phyloP scores from a whole-genome alignment of 2,797 vertebrate genomes.

The Kryptolebias ocellatus region DNA sequence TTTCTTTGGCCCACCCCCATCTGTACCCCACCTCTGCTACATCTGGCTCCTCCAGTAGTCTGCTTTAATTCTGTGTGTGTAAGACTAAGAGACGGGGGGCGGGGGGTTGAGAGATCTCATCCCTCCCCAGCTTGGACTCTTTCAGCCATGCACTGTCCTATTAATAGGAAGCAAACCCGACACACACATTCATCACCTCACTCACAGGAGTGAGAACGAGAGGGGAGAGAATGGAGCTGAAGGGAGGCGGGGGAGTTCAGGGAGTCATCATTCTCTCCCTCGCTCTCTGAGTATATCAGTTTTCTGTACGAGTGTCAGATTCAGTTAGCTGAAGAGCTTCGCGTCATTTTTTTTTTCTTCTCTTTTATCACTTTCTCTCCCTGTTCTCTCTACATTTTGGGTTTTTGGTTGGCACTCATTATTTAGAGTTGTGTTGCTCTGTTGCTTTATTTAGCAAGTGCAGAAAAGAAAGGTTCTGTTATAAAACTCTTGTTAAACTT shows the following conservation, averaged over 20 bases:
- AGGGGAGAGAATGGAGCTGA: slow-evolving; percentile 11
- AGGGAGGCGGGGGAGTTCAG: slow-evolving; percentile 27
- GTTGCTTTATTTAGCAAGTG: slow-evolving; percentile 1
- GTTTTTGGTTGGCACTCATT: slow-evolving; percentile 12
- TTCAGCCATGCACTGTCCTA: slow-evolving; percentile 65
- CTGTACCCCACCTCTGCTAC: slow-evolving; percentile 42
- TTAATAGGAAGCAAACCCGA: slow-evolving; percentile 75
- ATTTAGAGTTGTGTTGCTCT: slow-evolving; percentile 33
- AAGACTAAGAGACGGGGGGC: slow-evolving; percentile 23
- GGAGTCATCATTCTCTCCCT: slow-evolving; percentile 37
- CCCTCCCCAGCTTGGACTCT: slow-evolving; percentile 62
- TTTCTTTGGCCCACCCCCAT: slow-evolving; percentile 19
- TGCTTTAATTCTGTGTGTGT: slow-evolving; percentile 35
- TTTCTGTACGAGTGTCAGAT: slow-evolving; percentile 35
- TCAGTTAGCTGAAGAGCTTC: slow-evolving; percentile 40
- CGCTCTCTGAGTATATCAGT: slow-evolving; percentile 37
- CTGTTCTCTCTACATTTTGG: slow-evolving; percentile 16
- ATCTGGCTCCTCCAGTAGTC: slow-evolving; percentile 56
- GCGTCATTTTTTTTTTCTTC: slow-evolving; percentile 42
- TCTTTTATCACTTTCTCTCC: slow-evolving; percentile 46
- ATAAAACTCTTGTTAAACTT: slow-evolving; percentile 1
- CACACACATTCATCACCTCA: slow-evolving; percentile 72
- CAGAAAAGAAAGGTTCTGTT: slow-evolving; percentile 23
- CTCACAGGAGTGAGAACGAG: slow-evolving; percentile 48
- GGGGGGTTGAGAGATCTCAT: slow-evolving; percentile 52